Percentiles rank a stretch among this genome's conserved stretches.
phyloP scores from a whole-genome alignment of 2,888 invertebrate genomes.

The Parapristionchus giblindavisi region DNA sequence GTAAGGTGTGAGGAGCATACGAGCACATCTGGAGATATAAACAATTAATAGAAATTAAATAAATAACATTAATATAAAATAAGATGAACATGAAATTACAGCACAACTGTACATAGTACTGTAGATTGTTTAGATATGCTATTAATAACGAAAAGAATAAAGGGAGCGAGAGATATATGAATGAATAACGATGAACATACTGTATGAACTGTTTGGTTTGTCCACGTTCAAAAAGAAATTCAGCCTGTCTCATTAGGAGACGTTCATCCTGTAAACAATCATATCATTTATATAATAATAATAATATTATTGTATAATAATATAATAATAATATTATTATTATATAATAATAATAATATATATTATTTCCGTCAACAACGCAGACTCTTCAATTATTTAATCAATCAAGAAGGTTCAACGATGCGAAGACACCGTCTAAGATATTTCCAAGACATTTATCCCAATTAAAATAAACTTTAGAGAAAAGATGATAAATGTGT shows the following conservation, averaged over 20 bases:
- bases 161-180: background rate
- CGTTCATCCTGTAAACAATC: slow-evolving; percentile 60
- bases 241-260: slow-evolving; percentile 62
- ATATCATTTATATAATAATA: background rate
- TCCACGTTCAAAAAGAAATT: slow-evolving; percentile 59
- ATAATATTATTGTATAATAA: no score
- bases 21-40: slow-evolving; percentile 35
- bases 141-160: background rate
- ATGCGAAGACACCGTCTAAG: no score
- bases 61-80: background rate
- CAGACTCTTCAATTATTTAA: no score
- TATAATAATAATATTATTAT: no score
- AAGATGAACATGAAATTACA: no score
- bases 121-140: no score
- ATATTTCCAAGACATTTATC: no score
- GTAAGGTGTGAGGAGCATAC: slow-evolving; percentile 65
- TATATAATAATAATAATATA: no score
- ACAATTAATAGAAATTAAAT: background rate
- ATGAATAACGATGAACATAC: slow-evolving; percentile 33
- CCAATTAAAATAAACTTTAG: background rate
- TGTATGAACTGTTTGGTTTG: slow-evolving; percentile 57
- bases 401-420: no score
- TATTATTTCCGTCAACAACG: no score
- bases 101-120: no score
- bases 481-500: background rate